A percentile compares a stretch with the other conserved stretches of the same genome.
Conservation (phyloP, 2,113 vertebrate species). For the Myanophis thanlyinensis region DNA sequence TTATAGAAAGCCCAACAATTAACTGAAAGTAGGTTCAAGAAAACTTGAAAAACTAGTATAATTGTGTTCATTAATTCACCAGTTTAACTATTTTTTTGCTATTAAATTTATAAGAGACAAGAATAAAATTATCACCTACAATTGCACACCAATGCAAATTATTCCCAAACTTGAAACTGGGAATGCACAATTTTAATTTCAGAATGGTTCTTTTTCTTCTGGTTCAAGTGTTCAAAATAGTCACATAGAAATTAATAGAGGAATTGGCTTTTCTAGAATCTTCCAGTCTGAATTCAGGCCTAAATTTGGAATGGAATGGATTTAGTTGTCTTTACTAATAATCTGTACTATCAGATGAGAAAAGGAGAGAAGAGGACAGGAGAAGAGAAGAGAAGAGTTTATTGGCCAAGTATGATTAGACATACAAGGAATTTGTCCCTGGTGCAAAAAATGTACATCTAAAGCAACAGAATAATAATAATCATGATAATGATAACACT, state of each 20-base stretch:
- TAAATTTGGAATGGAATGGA: background rate
- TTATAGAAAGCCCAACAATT: background rate
- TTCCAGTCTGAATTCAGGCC: background rate
- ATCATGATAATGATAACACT: background rate
- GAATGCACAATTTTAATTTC: background rate
- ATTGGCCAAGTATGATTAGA: background rate
- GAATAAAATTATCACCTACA: background rate
- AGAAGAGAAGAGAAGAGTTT: background rate
- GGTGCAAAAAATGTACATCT: background rate
- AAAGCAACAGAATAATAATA: background rate
- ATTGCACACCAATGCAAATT: background rate
- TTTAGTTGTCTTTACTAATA: background rate
- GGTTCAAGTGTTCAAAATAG: background rate
- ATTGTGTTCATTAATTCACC: background rate
- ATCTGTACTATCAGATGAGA: background rate
- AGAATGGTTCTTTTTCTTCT: background rate
- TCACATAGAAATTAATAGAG: background rate
- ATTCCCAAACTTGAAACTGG: background rate
- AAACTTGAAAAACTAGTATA: background rate
- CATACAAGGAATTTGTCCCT: background rate
- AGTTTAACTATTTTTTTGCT: background rate
- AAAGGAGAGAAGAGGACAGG: no score
- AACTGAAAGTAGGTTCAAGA: background rate
- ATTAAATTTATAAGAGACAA: background rate
- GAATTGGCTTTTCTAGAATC: background rate